phyloP scores from a whole-genome alignment of 2,797 vertebrate genomes.

The Avahi laniger region DNA sequence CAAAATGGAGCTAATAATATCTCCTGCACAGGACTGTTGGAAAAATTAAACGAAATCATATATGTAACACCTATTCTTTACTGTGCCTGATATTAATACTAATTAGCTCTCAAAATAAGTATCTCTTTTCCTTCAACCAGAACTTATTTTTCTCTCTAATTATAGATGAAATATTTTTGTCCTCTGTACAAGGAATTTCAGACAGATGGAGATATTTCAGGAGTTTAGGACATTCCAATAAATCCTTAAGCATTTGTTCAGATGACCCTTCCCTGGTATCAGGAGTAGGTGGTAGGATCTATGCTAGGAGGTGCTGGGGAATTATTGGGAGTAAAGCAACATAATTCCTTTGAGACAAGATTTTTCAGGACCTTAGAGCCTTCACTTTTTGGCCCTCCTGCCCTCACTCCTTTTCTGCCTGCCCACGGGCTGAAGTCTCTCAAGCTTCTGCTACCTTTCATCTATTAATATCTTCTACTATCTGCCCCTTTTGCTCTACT shows the following conservation, averaged over 20 bases:
- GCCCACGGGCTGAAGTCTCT: neutral
- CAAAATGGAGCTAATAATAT: neutral
- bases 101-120: neutral
- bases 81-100: neutral
- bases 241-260: neutral
- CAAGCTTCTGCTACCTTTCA: neutral
- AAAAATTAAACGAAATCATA: neutral
- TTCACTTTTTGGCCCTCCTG: neutral
- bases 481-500: neutral
- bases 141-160: conserved; percentile 30
- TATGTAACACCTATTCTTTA: neutral
- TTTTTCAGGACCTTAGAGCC: neutral
- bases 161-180: conserved; percentile 3
- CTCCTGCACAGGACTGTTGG: neutral
- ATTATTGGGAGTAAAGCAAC: neutral
- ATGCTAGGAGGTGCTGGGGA: neutral
- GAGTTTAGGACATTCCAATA: neutral
- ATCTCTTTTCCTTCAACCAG: neutral
- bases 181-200: conserved; percentile 9
- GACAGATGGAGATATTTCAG: neutral
- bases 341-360: neutral
- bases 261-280: neutral
- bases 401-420: neutral
- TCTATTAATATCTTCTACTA: neutral
- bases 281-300: neutral